Evolutionary conservation across 1,140 invertebrate species (phyloP).

Genomic region (Tribolium madens): DNA sequence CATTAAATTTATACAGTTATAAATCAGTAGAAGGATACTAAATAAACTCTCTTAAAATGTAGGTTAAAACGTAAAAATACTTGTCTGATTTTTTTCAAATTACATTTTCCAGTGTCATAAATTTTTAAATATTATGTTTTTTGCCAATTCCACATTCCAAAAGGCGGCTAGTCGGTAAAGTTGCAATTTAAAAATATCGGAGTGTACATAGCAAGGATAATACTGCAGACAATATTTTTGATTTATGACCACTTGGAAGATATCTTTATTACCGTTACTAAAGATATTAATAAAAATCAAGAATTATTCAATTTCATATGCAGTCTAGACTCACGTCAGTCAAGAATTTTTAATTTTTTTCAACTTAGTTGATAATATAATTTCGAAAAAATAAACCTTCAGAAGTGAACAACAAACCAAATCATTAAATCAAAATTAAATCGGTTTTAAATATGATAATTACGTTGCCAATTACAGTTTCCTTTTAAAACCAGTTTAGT

Average conservation of each 20-base stretch:
- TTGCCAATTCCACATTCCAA: neutral
- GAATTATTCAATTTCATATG: slow-evolving; percentile 6
- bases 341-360: neutral
- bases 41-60: neutral
- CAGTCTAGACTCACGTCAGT: neutral
- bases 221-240: slow-evolving; percentile 24
- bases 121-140: neutral
- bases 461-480: slow-evolving; percentile 24
- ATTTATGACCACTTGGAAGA: slow-evolving; percentile 33
- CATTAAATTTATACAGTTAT: neutral
- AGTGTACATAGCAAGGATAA: slow-evolving; percentile 2
- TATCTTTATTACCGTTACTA: slow-evolving; percentile 38
- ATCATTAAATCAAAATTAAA: slow-evolving; percentile 27
- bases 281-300: slow-evolving; percentile 27
- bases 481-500: slow-evolving; percentile 25
- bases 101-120: neutral
- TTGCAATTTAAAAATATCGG: slow-evolving; percentile 20
- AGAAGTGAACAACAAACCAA: neutral
- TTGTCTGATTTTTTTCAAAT: no score
- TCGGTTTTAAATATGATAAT: slow-evolving; percentile 30
- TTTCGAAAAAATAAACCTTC: neutral
- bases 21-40: neutral
- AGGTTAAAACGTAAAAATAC: slow-evolving; percentile 3
- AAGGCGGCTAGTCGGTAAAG: neutral
- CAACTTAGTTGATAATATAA: neutral